phyloP scores from a whole-genome alignment of 2,797 vertebrate species.

The Miopithecus talapoin region DNA sequence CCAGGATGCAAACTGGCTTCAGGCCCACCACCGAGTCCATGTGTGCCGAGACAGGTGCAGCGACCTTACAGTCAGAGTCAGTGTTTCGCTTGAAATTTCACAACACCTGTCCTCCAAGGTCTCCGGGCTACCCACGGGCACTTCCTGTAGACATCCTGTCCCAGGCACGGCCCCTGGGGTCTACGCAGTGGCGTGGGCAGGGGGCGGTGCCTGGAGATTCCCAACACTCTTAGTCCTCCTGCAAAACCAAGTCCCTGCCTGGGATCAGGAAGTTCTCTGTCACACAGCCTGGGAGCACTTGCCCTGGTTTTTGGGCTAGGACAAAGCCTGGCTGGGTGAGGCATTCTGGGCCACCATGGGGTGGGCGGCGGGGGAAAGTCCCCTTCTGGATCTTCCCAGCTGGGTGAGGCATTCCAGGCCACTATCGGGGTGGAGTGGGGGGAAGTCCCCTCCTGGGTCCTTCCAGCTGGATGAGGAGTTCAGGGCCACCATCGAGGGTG shows the following conservation, averaged over 20 bases:
- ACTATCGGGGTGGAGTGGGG: neutral
- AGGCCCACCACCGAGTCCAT: neutral
- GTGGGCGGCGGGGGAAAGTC: neutral
- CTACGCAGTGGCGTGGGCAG: fast-evolving
- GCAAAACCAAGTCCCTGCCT: neutral
- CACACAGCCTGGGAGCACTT: neutral
- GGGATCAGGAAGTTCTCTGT: neutral
- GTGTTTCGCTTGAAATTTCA: neutral
- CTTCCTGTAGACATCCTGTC: neutral
- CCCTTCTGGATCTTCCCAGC: neutral
- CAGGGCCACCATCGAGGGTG: fast-evolving
- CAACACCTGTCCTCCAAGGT: fast-evolving
- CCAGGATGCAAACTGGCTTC: neutral
- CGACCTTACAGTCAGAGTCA: neutral
- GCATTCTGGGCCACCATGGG: neutral
- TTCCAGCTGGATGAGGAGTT: neutral
- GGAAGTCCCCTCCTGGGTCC: neutral
- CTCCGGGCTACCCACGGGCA: fast-evolving
- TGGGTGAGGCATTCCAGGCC: neutral
- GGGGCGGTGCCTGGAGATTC: too few species aligned
- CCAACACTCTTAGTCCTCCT: fast-evolving
- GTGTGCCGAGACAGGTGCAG: too few species aligned
- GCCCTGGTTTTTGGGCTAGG: neutral
- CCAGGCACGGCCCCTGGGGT: fast-evolving
- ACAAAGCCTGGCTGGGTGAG: neutral